phyloP scores from a whole-genome alignment of 2,797 vertebrate species.

The Sebastes baramenuke region DNA sequence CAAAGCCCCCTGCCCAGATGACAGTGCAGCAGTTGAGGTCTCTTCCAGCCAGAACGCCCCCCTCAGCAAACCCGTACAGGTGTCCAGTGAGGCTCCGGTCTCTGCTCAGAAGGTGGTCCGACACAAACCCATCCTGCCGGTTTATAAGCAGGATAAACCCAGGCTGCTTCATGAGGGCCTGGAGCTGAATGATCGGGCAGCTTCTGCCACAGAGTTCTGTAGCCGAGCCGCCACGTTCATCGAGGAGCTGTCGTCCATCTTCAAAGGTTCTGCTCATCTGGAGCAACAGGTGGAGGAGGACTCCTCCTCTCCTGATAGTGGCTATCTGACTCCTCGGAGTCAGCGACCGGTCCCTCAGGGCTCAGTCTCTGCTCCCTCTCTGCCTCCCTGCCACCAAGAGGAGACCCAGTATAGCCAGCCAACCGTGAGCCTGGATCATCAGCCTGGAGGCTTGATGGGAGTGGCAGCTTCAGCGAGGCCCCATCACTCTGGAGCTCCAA shows the following conservation, averaged over 20 bases:
- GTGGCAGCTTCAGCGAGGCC: slow-evolving; percentile 2
- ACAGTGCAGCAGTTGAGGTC: slow-evolving; percentile 54
- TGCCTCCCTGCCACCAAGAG: slow-evolving; percentile 65
- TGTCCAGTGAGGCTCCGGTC: slow-evolving; percentile 29
- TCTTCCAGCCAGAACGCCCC: slow-evolving; percentile 61
- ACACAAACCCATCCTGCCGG: slow-evolving; percentile 70
- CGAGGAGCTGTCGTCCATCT: slow-evolving; percentile 96
- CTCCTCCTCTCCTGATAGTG: slow-evolving; percentile 95
- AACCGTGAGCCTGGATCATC: slow-evolving; percentile 15
- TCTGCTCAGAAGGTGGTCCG: slow-evolving; percentile 62
- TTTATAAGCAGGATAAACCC: slow-evolving; percentile 86
- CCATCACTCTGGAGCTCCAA: slow-evolving; percentile 43
- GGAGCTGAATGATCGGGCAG: slow-evolving; percentile 76
- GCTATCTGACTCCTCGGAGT: slow-evolving; percentile 91
- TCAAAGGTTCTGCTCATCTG: slow-evolving; percentile 86
- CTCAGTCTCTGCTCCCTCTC: slow-evolving; percentile 53
- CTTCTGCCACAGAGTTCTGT: slow-evolving; percentile 87
- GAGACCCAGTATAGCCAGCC: slow-evolving; percentile 49
- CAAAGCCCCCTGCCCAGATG: slow-evolving; percentile 59
- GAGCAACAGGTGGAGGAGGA: slow-evolving; percentile 88
- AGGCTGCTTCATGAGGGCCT: slow-evolving; percentile 75
- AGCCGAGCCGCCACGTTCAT: slow-evolving; percentile 93
- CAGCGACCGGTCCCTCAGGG: slow-evolving; percentile 73
- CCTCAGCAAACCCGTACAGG: slow-evolving; percentile 51
- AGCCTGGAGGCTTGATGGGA: not conserved